A percentile compares a stretch with the other conserved stretches of the same genome.
Evolutionary conservation across 2,888 invertebrate species (phyloP).

Genomic region (Yponomeuta plumbellus): DNA sequence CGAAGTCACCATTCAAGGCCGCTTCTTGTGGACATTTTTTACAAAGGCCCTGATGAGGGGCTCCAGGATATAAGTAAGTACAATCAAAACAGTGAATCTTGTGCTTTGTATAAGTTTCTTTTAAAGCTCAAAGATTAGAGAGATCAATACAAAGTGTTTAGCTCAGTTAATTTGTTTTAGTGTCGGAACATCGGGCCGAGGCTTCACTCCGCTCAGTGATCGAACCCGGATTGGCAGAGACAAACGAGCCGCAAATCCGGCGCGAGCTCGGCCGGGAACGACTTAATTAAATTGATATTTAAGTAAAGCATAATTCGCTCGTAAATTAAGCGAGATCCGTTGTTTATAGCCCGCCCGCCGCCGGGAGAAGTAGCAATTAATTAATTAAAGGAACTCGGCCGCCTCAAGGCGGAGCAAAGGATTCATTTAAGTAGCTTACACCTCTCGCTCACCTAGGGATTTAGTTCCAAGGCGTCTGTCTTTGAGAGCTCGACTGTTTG

Average conservation of each 20-base stretch:
- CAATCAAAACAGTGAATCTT: no score
- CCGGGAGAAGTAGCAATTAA: constrained; percentile 69
- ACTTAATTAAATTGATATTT: constrained; percentile 77
- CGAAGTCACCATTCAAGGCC: no score
- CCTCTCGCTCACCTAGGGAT: constrained; percentile 43
- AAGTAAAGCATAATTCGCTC: constrained; percentile 75
- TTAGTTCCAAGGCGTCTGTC: constrained; percentile 16
- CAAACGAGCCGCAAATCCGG: constrained; percentile 61
- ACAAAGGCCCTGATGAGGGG: no score
- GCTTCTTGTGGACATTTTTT: no score
- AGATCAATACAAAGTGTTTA: background rate
- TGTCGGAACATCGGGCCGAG: background rate
- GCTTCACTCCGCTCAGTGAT: background rate
- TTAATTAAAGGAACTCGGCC: constrained; percentile 69
- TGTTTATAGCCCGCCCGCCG: constrained; percentile 61
- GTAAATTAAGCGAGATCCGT: constrained; percentile 74
- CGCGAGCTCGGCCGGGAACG: constrained; percentile 55
- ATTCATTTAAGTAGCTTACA: constrained; percentile 57
- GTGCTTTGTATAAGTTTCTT: background rate
- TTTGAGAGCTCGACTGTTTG: background rate
- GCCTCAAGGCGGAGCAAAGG: constrained; percentile 60
- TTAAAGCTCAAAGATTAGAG: background rate
- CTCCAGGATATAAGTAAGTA: no score
- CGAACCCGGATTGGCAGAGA: constrained; percentile 38
- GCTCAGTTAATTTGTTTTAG: background rate